phyloP scores from a whole-genome alignment of 2,113 vertebrate species.

The Archilochus colubris region DNA sequence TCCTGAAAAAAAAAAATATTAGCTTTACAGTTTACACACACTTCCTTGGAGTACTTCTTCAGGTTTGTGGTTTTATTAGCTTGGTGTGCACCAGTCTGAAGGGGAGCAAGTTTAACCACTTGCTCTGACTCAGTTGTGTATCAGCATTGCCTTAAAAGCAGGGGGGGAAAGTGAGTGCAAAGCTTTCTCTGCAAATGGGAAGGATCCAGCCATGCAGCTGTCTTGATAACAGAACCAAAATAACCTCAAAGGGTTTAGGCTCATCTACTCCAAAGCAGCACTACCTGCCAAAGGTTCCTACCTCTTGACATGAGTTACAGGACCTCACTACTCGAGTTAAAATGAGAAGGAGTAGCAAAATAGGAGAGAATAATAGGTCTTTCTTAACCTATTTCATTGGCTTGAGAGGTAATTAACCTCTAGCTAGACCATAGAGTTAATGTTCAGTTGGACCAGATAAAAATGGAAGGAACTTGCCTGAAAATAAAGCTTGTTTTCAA shows the following conservation, averaged over 20 bases:
- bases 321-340: not conserved
- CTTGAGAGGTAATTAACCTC: constrained; percentile 33
- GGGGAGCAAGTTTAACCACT: not conserved
- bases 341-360: not conserved
- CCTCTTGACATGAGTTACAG: not conserved
- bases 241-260: not conserved
- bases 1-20: not conserved
- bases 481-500: not conserved
- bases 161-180: not conserved
- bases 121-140: not conserved
- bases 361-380: not conserved
- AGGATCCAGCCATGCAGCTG: not conserved
- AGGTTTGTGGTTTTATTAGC: not conserved
- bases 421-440: not conserved
- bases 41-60: not conserved
- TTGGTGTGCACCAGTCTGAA: not conserved
- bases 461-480: not conserved
- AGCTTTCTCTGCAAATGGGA: not conserved
- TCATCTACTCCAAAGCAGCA: not conserved
- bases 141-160: not conserved
- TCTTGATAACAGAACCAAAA: not conserved
- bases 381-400: not conserved
- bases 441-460: not conserved
- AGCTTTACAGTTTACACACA: not conserved
- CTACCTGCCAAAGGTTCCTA: not conserved